These are phyloP conservation scores for Schmidtea mediterranea DNA, from an alignment of 1,140 invertebrate species.

Conservation along the genomic window DNA sequence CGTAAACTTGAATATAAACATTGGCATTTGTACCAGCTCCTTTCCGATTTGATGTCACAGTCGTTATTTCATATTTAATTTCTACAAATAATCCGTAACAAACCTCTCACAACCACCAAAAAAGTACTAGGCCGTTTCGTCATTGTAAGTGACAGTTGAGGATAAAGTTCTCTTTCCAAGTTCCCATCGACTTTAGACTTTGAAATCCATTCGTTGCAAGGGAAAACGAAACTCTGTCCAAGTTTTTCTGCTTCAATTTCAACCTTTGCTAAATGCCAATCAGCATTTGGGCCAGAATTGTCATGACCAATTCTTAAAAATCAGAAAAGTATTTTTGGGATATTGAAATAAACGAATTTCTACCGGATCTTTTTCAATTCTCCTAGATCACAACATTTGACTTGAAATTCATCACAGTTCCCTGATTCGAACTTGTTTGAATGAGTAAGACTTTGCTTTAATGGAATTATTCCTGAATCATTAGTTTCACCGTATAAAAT, in stretches of 20 bases:
- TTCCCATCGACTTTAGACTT: too few species aligned
- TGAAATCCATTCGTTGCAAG: too few species aligned
- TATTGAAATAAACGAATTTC: constrained; percentile 5
- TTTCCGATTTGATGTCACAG: constrained; percentile 16
- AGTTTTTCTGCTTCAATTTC: too few species aligned
- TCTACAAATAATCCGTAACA: constrained; percentile 15
- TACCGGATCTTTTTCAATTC: constrained; percentile 25
- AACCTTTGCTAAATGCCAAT: constrained; percentile 24
- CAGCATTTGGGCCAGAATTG: constrained; percentile 15
- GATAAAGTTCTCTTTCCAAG: too few species aligned
- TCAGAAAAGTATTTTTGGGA: neutral
- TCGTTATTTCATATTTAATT: constrained; percentile 23
- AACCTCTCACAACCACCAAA: neutral
- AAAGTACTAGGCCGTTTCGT: neutral
- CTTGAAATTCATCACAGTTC: constrained; percentile 7
- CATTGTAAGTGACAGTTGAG: too few species aligned
- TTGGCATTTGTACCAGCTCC: constrained; percentile 20
- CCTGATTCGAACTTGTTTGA: constrained; percentile 7
- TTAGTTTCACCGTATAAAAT: constrained; percentile 29
- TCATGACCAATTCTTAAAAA: constrained; percentile 18
- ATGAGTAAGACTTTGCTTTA: constrained; percentile 6
- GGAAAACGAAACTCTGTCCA: too few species aligned
- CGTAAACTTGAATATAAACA: constrained; percentile 22
- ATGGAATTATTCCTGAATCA: constrained; percentile 2
- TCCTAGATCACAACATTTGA: constrained; percentile 23